Evolutionary conservation across 2,113 vertebrate species (phyloP), one percentile per base, ranked within the genome.

Genomic region (Gulo gulo): DNA sequence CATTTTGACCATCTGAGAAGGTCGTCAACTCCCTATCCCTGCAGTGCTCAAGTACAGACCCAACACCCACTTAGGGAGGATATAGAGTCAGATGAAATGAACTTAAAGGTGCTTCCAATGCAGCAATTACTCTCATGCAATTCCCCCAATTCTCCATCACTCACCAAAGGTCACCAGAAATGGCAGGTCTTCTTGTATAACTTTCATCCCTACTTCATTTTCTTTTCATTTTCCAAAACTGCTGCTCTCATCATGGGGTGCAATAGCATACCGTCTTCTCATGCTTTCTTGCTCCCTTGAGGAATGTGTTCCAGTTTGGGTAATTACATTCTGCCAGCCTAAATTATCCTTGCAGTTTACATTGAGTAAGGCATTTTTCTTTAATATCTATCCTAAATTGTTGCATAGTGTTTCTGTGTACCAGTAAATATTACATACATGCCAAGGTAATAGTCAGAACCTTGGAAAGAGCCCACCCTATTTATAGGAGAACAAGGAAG

Each of bases 361-460:
- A 84, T 67, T 42, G 97, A 96, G 91, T 74, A 80, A 97, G 85
- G 94, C 91, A 96, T 95, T 97, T 94, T 96, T 97, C 95, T 97
- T 96, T 98, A 98, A 98, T 97, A 97, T 93, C 96, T 87, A 92
- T 86, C 94, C 95, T 97, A 98, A 98, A 97, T 98, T 96, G 97
- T 97, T 96, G 71, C 96, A 65, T 59, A 96, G 94, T 88, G 95
- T 97, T 95, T 96, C 92, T 78, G 71, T 88, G 61, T 93, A 85
- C 74, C 90, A 57, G 97, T 95, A 97, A 98, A 96, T 67, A 91
- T 23, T 10, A 12, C 81, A 85, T 92, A 65, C 71, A 86, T 84
- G 98, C 91, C 97, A 97, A 79, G 39, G 94, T 96, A 97, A 97
- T 96, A 97, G 96, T 97, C 91, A 97, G 76, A 96, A 88, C 52